Base-by-base conservation (phyloP, 2,888 invertebrate genomes). In the Nemurella pictetii region DNA sequence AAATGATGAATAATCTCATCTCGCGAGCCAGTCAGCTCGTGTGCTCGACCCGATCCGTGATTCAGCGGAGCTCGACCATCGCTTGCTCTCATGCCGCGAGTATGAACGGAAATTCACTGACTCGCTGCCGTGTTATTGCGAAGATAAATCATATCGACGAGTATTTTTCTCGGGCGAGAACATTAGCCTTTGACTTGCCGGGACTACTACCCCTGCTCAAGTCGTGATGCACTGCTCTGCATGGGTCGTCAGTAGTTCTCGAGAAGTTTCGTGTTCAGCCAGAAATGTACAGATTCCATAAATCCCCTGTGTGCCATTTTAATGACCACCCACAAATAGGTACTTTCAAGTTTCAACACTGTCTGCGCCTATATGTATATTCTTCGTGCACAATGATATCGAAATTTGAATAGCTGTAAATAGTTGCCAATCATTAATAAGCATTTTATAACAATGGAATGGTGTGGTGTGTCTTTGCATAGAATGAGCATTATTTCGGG, bases 291-390 rank as follows among this genome's bases (percentile, higher is more conserved):
- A 28, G 27, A 28, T 75, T 28, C 75, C 75, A 75, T 55, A 55
- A 55, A 55, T 55, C 9, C 12, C 55, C 20, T 12, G 55, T 20
- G 12, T 20, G 55, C 55, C 20, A 55, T 55, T 55, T n/a, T 7
- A n/a, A 29, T 78, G 78, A 78, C 78, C 78, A 78, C 78, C 78
- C 78, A 29, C 78, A 78, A 78, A 78, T 20, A 20, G 75, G 29
- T 29, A 20, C 15, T 20, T 78, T 30, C 20, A 29, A 78, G 30
- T 78, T 78, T 20, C 30, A 20, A 15, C 78, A 28, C 78, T 78
- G 3, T 15, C 9, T 20, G 55, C 20, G 20, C 55, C 55, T 55
- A 20, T 7, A 35, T 35, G 15, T 55, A 20, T 7, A 35, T 35
- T 12, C 12, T 55, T 55, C 55, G 20, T 7, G 55, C 3, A 55